phyloP scores from a whole-genome alignment of 2,888 invertebrate species.

The Sphaerophoria taeniata region DNA sequence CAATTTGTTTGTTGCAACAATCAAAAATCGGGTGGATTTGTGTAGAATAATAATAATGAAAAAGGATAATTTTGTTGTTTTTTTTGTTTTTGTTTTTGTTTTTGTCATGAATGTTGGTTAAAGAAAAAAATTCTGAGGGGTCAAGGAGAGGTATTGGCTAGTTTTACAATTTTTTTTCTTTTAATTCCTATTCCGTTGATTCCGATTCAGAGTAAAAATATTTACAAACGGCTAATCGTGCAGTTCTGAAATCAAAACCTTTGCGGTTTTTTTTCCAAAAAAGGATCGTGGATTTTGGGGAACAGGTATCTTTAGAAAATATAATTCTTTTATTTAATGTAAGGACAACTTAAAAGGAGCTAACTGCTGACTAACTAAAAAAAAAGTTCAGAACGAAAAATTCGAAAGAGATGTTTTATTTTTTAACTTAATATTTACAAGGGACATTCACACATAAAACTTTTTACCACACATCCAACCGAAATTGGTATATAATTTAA shows the following conservation, averaged over 20 bases:
- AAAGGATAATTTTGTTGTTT: conserved; percentile 20
- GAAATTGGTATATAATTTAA: conserved; percentile 61
- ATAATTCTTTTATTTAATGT: conserved; percentile 31
- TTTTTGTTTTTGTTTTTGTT: too few species aligned
- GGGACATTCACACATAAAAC: conserved; percentile 73
- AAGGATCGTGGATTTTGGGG: neutral
- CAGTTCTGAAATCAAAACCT: conserved; percentile 53
- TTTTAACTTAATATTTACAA: conserved; percentile 68
- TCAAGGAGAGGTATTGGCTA: conserved; percentile 40
- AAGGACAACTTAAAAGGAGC: conserved; percentile 57
- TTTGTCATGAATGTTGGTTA: conserved; percentile 17
- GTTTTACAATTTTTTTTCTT: conserved; percentile 36
- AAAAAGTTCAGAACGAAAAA: conserved; percentile 35
- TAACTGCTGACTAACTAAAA: conserved; percentile 59
- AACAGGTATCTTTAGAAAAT: conserved; percentile 21
- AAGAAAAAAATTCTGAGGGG: conserved; percentile 12
- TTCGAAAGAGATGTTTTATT: conserved; percentile 47
- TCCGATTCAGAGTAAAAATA: conserved; percentile 38
- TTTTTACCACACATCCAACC: conserved; percentile 69
- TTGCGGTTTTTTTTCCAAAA: conserved; percentile 25
- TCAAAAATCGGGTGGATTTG: conserved; percentile 51
- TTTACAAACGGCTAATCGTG: conserved; percentile 60
- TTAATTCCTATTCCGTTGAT: neutral
- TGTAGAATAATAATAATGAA: conserved; percentile 27
- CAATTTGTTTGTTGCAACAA: conserved; percentile 56